Evolutionary conservation across 2,113 vertebrate species (phyloP), one percentile per base, ranked within the genome.

Genomic region (Pterocles burchelli): DNA sequence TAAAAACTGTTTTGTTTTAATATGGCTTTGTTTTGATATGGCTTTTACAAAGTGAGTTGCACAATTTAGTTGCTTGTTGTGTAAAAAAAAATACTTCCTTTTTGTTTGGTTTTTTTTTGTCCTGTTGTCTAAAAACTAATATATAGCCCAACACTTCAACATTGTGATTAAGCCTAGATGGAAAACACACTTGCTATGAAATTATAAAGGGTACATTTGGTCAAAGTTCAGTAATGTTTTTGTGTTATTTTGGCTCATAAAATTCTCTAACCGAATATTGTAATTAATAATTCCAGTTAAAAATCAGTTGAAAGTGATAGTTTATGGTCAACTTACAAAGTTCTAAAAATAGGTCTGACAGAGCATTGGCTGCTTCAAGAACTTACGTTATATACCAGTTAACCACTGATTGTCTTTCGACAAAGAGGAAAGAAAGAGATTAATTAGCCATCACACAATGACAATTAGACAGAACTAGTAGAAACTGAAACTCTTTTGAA

Each of bases 381-480:
- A 67, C 33, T 43, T 61, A 43, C 94, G 71, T 88, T 87, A 57
- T 75, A 86, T 87, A 74, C 63, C 43, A 52, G 49, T 68, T 93
- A 78, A 73, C 33, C 45, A 43, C 38, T 89, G 79, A 83, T 92
- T 96, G 75, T 67, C 21, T 88, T 85, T 74, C 77, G 67, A 73
- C 26, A 17, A 91, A 93, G 89, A 89, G 57, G 52, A 94, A 92
- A 91, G 70, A 68, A 78, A 87, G 38, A 90, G 72, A 88, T 94
- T 92, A 80, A 95, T 95, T 73, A 95, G 29, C 31, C 45, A 41
- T 85, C 28, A 88, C 31, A 83, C 55, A 83, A 77, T 81, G 79
- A 71, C 66, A 88, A 79, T 95, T 90, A 95, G 65, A 86, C 61
- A 78, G 52, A 94, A 9, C 17, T 41, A 54, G 51, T 17, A 79